Evolutionary conservation across 2,797 vertebrate species (phyloP).

Genomic region (Lepus oiostolus): DNA sequence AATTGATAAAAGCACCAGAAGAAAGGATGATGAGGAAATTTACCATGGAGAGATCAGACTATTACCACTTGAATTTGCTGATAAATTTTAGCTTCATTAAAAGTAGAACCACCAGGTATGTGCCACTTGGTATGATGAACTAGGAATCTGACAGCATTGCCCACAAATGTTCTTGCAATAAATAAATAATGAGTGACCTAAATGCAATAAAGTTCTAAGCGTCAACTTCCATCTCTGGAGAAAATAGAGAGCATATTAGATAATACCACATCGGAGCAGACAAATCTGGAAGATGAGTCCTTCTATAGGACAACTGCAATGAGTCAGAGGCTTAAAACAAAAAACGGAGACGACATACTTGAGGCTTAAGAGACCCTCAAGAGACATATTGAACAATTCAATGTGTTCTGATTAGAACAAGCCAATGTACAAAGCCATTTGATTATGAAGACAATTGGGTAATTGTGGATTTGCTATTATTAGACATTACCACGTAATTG

Average conservation of each 20-base stretch:
- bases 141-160: conserved; percentile 36
- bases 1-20: neutral
- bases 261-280: conserved; percentile 9
- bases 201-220: conserved; percentile 2
- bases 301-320: neutral
- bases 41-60: conserved; percentile 2
- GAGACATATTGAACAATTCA: neutral
- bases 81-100: conserved; percentile 45
- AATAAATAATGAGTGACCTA: conserved; percentile 12
- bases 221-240: conserved; percentile 25
- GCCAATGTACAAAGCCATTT: conserved; percentile 41
- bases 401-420: conserved; percentile 48
- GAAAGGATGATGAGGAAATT: conserved; percentile 49
- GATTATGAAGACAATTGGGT: conserved; percentile 18
- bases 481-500: conserved; percentile 59
- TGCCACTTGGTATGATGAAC: conserved; percentile 26
- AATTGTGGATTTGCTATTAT: conserved; percentile 45
- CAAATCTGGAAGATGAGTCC: neutral
- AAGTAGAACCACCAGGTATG: conserved; percentile 14
- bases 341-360: neutral
- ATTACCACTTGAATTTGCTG: neutral
- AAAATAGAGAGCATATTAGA: conserved; percentile 30
- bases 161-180: conserved; percentile 19
- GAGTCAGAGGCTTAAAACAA: conserved; percentile 44
- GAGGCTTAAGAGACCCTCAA: conserved; percentile 60